Evolutionary conservation across 2,888 invertebrate genomes (phyloP), one percentile per base, ranked within the genome.

Genomic region (Mesodorylaimus sp.): DNA sequence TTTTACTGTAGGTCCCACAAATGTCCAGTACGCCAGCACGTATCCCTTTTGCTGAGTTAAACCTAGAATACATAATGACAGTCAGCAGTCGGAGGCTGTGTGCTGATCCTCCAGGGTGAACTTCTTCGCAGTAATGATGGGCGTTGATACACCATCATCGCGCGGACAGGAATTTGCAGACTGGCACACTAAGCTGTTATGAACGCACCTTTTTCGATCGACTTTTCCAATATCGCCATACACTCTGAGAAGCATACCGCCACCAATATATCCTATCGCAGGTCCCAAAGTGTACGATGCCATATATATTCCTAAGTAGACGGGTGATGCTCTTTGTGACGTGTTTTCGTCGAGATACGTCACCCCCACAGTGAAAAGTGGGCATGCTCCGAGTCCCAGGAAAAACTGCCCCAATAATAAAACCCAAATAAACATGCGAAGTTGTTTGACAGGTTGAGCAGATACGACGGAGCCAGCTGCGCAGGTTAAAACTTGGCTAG

Each of bases 331-430:
- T 66, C 82, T 79, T 66, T 80, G 80, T 32, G 81, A 79, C 5
- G 86, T 80, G 65, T 83, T 85, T 68, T 87, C 86, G 68, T 87
- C 86, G 55, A 87, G 75, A 66, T 80, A 87, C 0, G 86, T 83
- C 54, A 85, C 81, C 29, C 84, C 85, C 44, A 88, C 76, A 0
- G 87, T 87, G 69, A 81, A 87, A 53, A 88, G 77, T 0, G 87
- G 86, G 1, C 84, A 77, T 1, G 84, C 82, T 26, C 87, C 87
- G 1, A 81, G 78, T 27, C 87, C 87, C 66, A 84, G 84, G 51
- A 88, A 70, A 52, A 86, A 73, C 68, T 86, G 85, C 0, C 81
- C 84, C 25, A 77, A 62, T 58, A 84, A 77, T 66, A 88, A 84
- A 59, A 86, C 68, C 56, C n/a, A n/a, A n/a, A n/a, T n/a, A n/a